A percentile compares a stretch with the other conserved stretches of the same genome.
These are phyloP conservation scores for Glaucidium brasilianum DNA, from an alignment of 2,113 vertebrate species.

Conservation along the genomic window DNA sequence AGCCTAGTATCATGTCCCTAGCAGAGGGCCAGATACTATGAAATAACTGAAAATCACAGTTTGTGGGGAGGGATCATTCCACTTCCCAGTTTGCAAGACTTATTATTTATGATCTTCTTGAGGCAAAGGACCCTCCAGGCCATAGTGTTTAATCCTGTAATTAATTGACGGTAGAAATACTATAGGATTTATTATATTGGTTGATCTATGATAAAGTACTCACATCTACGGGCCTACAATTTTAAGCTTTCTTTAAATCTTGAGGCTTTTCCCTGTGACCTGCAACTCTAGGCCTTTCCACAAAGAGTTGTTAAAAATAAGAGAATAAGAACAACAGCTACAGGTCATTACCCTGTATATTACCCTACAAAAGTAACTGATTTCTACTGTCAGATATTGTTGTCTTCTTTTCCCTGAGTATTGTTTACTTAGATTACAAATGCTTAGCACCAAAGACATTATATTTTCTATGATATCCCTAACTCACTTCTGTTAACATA, in stretches of 20 bases:
- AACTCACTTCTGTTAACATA: background rate
- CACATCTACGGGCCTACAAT: background rate
- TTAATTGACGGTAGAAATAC: background rate
- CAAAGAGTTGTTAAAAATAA: background rate
- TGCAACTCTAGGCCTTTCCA: background rate
- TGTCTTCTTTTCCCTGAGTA: background rate
- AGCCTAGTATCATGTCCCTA: background rate
- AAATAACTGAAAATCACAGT: background rate
- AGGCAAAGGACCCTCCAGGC: background rate
- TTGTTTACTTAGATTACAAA: background rate
- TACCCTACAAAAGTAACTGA: background rate
- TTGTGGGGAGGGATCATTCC: background rate
- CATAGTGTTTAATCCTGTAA: background rate
- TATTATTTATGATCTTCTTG: background rate
- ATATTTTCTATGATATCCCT: background rate
- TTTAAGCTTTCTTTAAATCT: background rate
- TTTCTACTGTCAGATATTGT: background rate
- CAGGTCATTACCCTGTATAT: background rate
- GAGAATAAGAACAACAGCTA: background rate
- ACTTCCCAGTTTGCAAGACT: background rate
- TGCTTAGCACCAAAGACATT: background rate
- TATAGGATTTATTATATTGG: background rate
- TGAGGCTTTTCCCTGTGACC: background rate
- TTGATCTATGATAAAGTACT: background rate
- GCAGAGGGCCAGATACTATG: background rate